Percentiles rank a stretch among this genome's conserved stretches.
These are phyloP conservation scores for Rhyacophila evoluta DNA, from an alignment of 2,888 invertebrate species.

Conservation along the genomic window DNA sequence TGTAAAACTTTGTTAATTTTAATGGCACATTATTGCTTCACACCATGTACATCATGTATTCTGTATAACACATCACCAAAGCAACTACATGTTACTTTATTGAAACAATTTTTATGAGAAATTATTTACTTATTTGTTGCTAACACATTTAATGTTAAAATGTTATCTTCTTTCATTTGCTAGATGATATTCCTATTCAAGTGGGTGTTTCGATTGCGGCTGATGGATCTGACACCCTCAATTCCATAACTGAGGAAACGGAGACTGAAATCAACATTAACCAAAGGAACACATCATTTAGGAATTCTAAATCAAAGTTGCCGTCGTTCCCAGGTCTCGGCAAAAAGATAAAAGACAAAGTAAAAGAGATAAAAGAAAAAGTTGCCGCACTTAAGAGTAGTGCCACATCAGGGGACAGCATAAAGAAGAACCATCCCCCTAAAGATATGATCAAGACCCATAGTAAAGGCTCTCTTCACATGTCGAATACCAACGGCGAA, in stretches of 20 bases:
- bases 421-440: constrained; percentile 63
- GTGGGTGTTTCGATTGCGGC: constrained; percentile 74
- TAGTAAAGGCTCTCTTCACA: constrained; percentile 65
- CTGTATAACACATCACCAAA: background rate
- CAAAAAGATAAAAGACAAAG: constrained; percentile 72
- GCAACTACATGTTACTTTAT: no score
- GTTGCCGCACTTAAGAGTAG: constrained; percentile 65
- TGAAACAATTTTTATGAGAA: no score
- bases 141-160: no score
- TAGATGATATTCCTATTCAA: constrained; percentile 93
- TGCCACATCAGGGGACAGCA: constrained; percentile 57
- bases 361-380: constrained; percentile 59
- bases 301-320: constrained; percentile 74
- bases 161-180: constrained; percentile 56
- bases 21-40: background rate
- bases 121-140: no score
- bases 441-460: constrained; percentile 66
- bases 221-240: constrained; percentile 71
- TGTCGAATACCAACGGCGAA: constrained; percentile 61
- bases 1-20: no score
- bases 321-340: constrained; percentile 73
- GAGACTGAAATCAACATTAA: constrained; percentile 69
- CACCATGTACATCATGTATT: background rate
- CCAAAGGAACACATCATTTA: constrained; percentile 67
- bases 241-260: constrained; percentile 78